These are phyloP conservation scores for Drosophila fungiperda DNA, from an alignment of 2,888 invertebrate genomes.

Conservation along the genomic window DNA sequence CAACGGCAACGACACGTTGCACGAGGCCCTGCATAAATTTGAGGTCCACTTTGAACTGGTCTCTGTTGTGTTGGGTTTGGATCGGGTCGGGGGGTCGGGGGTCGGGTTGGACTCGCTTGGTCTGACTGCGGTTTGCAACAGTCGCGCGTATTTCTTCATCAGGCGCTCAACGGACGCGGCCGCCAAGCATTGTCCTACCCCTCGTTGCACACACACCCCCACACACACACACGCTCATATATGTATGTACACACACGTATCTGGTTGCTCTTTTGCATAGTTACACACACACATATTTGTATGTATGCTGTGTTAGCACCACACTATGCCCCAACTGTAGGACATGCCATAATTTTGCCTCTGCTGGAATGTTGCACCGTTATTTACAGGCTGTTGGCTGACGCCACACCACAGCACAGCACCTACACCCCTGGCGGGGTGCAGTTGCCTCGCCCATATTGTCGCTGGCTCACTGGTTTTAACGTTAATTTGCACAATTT, in stretches of 20 bases:
- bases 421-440: neutral
- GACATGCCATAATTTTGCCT: constrained; percentile 61
- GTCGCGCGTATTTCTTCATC: constrained; percentile 71
- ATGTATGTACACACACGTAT: neutral
- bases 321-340: constrained; percentile 1
- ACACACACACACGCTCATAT: constrained; percentile 1
- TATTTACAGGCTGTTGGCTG: constrained; percentile 59
- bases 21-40: constrained; percentile 66
- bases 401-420: neutral
- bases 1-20: constrained; percentile 38
- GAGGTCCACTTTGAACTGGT: constrained; percentile 23
- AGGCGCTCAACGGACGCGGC: constrained; percentile 52
- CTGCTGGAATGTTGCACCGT: constrained; percentile 45
- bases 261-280: constrained; percentile 17
- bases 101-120: constrained; percentile 1
- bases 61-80: neutral
- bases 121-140: constrained; percentile 72
- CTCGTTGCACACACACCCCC: constrained; percentile 19
- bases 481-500: constrained; percentile 81
- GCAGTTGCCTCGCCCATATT: constrained; percentile 57
- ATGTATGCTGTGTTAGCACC: constrained; percentile 22
- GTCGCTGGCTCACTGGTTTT: constrained; percentile 73
- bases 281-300: constrained; percentile 28
- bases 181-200: constrained; percentile 59
- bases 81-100: no score